Evolutionary conservation across 2,113 vertebrate species (phyloP).

Genomic region (Dicrurus megarhynchus): DNA sequence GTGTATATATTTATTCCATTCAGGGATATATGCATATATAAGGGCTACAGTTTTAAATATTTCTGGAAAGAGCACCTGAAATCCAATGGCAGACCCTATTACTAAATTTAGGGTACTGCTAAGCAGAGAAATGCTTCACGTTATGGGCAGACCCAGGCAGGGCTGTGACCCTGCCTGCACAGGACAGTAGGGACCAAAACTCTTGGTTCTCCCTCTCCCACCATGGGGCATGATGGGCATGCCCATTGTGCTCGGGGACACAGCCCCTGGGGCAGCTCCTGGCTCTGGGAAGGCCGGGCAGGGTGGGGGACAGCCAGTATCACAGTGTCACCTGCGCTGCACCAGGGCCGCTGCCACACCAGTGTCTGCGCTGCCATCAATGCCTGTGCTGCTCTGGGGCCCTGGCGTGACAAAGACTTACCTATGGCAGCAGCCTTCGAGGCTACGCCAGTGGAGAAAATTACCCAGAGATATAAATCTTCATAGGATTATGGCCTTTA

Average conservation of each 20-base stretch:
- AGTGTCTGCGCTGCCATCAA: accelerated
- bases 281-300: accelerated
- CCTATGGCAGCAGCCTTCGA: neutral
- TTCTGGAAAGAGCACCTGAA: neutral
- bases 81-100: neutral
- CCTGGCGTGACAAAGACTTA: neutral
- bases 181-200: neutral
- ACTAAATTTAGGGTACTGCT: neutral
- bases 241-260: accelerated
- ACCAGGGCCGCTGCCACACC: neutral
- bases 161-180: neutral
- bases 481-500: neutral
- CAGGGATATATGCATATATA: neutral
- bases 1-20: neutral
- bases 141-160: neutral
- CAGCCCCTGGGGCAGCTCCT: neutral
- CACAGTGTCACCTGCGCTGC: neutral
- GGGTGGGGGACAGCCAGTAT: neutral
- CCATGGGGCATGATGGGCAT: accelerated
- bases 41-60: neutral
- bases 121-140: neutral
- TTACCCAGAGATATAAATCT: conserved; percentile 1
- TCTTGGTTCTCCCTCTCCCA: neutral
- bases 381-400: neutral
- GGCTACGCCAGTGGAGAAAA: neutral